Evolutionary conservation across 2,797 vertebrate genomes (phyloP).

Genomic region (Apogon talboti): DNA sequence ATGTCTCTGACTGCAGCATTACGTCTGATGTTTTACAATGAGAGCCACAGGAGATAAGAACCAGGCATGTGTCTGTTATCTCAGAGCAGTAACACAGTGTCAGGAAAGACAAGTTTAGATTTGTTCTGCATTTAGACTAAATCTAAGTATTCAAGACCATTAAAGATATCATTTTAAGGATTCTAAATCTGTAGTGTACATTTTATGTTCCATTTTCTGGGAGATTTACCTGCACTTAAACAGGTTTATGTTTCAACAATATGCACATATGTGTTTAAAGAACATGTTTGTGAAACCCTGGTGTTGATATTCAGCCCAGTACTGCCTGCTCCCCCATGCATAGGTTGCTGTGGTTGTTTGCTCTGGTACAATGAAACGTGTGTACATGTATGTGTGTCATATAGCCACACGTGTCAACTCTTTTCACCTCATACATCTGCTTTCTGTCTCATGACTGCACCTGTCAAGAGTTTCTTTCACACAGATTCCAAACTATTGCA

Average conservation of each 20-base stretch:
- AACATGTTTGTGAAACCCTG: slow-evolving; percentile 2
- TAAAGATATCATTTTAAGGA: too few relatives aligned
- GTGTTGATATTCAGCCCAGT: not conserved
- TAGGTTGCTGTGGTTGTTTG: not conserved
- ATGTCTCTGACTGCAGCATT: not conserved
- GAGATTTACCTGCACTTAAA: too few relatives aligned
- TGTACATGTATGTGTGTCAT: not conserved
- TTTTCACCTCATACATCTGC: not conserved
- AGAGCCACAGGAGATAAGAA: not conserved
- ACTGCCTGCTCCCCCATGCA: not conserved
- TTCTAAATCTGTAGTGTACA: too few relatives aligned
- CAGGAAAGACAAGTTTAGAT: too few relatives aligned
- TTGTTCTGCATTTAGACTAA: too few relatives aligned
- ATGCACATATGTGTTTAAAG: not conserved
- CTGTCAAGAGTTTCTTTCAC: not conserved
- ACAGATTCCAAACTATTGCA: not conserved
- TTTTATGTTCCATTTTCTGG: too few relatives aligned
- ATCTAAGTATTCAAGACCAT: too few relatives aligned
- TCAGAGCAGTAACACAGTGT: not conserved
- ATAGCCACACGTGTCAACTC: not conserved
- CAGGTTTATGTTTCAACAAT: not conserved
- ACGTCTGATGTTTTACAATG: not conserved
- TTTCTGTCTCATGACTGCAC: not conserved
- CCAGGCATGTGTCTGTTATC: not conserved
- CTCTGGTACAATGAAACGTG: not conserved